Conservation (phyloP, 2,888 invertebrate species). For the Leptogaster cylindrica region DNA sequence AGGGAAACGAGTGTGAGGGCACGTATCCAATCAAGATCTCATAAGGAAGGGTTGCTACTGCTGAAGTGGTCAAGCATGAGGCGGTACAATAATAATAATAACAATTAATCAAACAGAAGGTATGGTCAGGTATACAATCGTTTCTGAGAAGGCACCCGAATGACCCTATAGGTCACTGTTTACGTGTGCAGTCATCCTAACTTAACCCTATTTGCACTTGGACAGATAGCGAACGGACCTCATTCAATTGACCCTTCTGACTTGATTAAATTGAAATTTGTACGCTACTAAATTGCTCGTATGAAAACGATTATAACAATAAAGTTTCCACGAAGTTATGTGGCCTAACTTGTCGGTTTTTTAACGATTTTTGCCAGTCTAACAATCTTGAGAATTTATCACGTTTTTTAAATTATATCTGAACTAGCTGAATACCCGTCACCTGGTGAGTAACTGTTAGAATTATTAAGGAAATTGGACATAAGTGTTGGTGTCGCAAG, state of each 20-base stretch:
- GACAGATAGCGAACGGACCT: slow-evolving; percentile 24
- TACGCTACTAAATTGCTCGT: slow-evolving; percentile 41
- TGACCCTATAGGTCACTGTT: slow-evolving; percentile 30
- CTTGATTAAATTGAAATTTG: slow-evolving; percentile 48
- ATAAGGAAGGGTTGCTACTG: slow-evolving; percentile 25
- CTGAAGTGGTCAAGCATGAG: slow-evolving; percentile 43
- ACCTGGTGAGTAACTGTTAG: no score
- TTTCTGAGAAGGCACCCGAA: slow-evolving; percentile 6
- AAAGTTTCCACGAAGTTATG: slow-evolving; percentile 37
- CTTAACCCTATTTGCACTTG: slow-evolving; percentile 25
- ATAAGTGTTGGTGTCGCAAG: no score
- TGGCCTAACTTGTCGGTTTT: no score
- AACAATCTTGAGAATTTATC: no score
- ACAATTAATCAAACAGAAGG: slow-evolving; percentile 45
- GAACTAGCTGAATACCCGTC: no score
- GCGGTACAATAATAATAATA: slow-evolving; percentile 42
- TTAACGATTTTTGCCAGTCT: no score
- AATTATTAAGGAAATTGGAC: no score
- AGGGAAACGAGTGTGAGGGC: slow-evolving; percentile 11
- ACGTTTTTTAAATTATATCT: no score
- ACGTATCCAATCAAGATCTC: slow-evolving; percentile 45
- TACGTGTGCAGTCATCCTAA: slow-evolving; percentile 31
- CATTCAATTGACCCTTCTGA: slow-evolving; percentile 25
- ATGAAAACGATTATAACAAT: slow-evolving; percentile 33
- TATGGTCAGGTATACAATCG: slow-evolving; percentile 34